Evolutionary conservation across 2,113 vertebrate species (phyloP), one percentile per base, ranked within the genome.

Genomic region (Centropus bengalensis): DNA sequence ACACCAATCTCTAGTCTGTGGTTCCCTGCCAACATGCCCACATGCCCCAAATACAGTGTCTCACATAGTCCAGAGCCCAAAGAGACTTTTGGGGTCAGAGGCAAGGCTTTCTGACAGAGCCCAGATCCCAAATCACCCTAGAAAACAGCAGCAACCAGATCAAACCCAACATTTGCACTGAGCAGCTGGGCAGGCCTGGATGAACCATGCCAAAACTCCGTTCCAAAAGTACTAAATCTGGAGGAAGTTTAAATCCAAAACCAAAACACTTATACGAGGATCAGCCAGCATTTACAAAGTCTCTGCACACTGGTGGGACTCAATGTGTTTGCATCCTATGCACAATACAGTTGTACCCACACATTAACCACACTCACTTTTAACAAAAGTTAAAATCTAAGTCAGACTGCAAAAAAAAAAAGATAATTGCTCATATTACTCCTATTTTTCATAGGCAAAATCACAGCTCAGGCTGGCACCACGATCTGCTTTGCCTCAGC

Each of bases 401-500:
- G n/a, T 88, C 67, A 68, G 42, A 63, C 38, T 26, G 21, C 32
- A 42, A 86, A 47, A 73, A 36, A 36, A 36, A 55, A 60, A 49
- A 49, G 60, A 44, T 7, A 36, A 40, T 62, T 0, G 0, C 26
- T 89, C 2, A 0, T 30, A 59, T 67, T 47, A 52, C 8, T 52
- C n/a, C 22, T 10, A 17, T 70, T 86, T 91, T 74, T 86, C 44
- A 22, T 26, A 49, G 47, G 71, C 28, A 83, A 93, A 91, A 32
- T 52, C 42, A 30, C 68, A 71, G 51, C 68, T 49, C 52, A 44
- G 71, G n/a, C 56, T 92, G 55, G 19, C 56, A 70, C 36, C 56
- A 27, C 0, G 2, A 52, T 24, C 62, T 59, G 32, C 63, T 74
- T 80, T 73, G 67, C 18, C 71, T 89, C 87, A 73, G 89, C 10